These are phyloP conservation scores for Caenorhabditis uteleia DNA, from an alignment of 2,888 invertebrate species.

Conservation along the genomic window DNA sequence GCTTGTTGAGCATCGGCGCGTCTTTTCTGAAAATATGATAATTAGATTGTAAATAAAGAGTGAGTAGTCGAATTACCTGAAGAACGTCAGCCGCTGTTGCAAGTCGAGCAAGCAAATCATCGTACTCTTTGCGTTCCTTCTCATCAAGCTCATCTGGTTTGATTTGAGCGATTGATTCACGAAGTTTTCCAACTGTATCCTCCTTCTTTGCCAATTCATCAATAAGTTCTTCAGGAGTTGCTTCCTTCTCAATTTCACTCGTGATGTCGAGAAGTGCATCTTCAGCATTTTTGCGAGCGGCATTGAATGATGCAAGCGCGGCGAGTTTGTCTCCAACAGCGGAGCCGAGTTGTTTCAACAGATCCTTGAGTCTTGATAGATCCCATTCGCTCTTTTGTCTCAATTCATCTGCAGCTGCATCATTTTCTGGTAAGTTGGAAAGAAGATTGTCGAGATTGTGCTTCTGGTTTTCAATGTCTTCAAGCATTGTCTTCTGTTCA, in stretches of 20 bases:
- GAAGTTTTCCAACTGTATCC: slow-evolving; percentile 33
- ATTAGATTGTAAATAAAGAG: neutral
- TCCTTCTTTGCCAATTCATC: slow-evolving; percentile 34
- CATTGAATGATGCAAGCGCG: slow-evolving; percentile 52
- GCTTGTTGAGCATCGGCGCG: slow-evolving; percentile 40
- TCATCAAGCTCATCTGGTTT: slow-evolving; percentile 42
- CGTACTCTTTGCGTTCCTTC: slow-evolving; percentile 40
- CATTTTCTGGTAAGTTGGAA: slow-evolving; percentile 37
- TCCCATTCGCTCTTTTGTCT: slow-evolving; percentile 49
- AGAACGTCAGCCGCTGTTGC: slow-evolving; percentile 41
- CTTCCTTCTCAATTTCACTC: slow-evolving; percentile 14
- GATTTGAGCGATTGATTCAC: slow-evolving; percentile 26
- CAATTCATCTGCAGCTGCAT: slow-evolving; percentile 43
- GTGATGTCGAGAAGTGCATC: slow-evolving; percentile 44
- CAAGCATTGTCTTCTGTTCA: slow-evolving; percentile 45
- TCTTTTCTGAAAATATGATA: slow-evolving; percentile 25
- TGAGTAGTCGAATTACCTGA: slow-evolving; percentile 23
- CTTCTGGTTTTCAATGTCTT: slow-evolving; percentile 43
- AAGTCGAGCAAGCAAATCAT: slow-evolving; percentile 45
- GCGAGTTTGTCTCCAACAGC: slow-evolving; percentile 53
- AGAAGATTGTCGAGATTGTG: slow-evolving; percentile 43
- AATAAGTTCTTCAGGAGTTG: slow-evolving; percentile 36
- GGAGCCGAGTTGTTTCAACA: slow-evolving; percentile 42
- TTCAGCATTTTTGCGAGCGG: slow-evolving; percentile 50
- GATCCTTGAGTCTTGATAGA: slow-evolving; percentile 48